Conservation (phyloP, 2,797 vertebrate species). For the Chelon auratus region DNA sequence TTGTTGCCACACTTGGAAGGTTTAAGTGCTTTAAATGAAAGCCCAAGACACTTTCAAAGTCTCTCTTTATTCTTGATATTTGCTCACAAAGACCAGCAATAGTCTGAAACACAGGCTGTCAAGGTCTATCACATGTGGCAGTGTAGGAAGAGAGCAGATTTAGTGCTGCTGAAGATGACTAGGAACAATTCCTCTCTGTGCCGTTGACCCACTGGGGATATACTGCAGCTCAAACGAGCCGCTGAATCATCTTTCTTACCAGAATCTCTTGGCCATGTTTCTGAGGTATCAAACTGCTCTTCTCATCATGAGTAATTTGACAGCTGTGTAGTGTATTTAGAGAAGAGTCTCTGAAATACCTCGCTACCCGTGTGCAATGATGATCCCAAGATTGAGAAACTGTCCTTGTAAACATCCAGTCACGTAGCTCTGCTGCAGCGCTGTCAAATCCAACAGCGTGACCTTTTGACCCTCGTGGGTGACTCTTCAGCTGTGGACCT, state of each 20-base stretch:
- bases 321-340: not conserved
- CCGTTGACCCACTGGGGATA: too few relatives aligned
- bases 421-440: not conserved
- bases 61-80: not conserved
- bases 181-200: too few relatives aligned
- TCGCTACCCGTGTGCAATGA: not conserved
- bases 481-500: conserved; percentile 16
- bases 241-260: too few relatives aligned
- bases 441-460: conserved; percentile 1
- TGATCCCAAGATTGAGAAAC: not conserved
- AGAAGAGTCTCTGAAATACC: not conserved
- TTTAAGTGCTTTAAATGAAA: too few relatives aligned
- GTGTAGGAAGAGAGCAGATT: too few relatives aligned
- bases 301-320: not conserved
- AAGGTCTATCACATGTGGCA: too few relatives aligned
- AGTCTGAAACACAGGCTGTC: too few relatives aligned
- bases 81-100: not conserved
- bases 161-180: too few relatives aligned
- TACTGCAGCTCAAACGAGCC: too few relatives aligned
- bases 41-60: not conserved
- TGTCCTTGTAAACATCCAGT: not conserved
- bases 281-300: too few relatives aligned
- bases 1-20: too few relatives aligned
- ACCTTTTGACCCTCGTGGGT: conserved; percentile 44
- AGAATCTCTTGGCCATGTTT: too few relatives aligned